phyloP scores from a whole-genome alignment of 1,140 invertebrate genomes.

The Megalonaias nervosa region DNA sequence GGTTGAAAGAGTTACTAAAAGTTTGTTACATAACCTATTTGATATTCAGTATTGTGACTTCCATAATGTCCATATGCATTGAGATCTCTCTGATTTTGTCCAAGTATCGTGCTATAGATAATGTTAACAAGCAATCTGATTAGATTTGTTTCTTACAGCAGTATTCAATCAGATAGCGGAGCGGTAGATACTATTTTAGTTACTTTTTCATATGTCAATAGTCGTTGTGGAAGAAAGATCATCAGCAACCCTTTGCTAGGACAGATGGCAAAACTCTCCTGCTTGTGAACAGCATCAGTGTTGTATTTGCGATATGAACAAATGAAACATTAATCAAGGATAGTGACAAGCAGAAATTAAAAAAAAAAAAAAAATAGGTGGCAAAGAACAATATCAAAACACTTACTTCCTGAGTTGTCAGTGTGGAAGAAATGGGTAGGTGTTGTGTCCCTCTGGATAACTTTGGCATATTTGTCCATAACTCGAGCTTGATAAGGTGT shows the following conservation, averaged over 20 bases:
- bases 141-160: too few relatives aligned
- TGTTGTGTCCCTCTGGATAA: slow-evolving; percentile 40
- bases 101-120: too few relatives aligned
- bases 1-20: too few relatives aligned
- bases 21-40: too few relatives aligned
- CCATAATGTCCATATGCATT: too few relatives aligned
- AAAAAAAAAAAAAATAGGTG: neutral
- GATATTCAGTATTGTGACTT: too few relatives aligned
- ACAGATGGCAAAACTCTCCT: neutral
- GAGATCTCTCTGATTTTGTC: too few relatives aligned
- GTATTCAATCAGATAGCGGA: too few relatives aligned
- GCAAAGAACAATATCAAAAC: neutral
- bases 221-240: neutral
- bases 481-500: slow-evolving; percentile 40
- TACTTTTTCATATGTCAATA: neutral
- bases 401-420: slow-evolving; percentile 57
- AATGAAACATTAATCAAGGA: neutral
- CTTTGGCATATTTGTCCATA: slow-evolving; percentile 45
- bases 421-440: slow-evolving; percentile 55
- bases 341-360: neutral
- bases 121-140: too few relatives aligned
- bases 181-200: too few relatives aligned
- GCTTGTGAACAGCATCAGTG: neutral
- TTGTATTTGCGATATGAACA: neutral
- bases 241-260: neutral